These are phyloP conservation scores for Drosophila neutralis DNA, from an alignment of 2,888 invertebrate genomes.

Conservation along the genomic window DNA sequence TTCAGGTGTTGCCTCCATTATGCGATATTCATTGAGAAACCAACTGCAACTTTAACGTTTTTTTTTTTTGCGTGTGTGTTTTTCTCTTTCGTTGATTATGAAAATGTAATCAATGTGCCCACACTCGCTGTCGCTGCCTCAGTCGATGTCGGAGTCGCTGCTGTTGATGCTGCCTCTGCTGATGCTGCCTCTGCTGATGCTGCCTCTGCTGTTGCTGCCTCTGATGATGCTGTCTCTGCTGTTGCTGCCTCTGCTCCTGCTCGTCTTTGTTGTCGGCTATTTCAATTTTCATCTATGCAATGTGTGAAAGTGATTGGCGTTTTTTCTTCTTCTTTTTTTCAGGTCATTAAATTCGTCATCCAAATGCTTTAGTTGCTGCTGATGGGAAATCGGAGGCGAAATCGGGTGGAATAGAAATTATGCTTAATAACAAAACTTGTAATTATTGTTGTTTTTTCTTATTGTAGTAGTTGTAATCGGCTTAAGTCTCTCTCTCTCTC, in stretches of 20 bases:
- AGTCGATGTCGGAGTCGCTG: conserved; percentile 28
- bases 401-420: neutral
- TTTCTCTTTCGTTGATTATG: conserved; percentile 66
- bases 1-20: conserved; percentile 76
- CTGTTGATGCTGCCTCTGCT: neutral
- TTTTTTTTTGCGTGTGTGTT: conserved; percentile 11
- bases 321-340: conserved; percentile 67
- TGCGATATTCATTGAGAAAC: conserved; percentile 76
- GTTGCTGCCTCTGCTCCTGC: conserved; percentile 38
- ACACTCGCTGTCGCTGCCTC: conserved; percentile 38
- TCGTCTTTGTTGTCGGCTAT: conserved; percentile 58
- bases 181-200: neutral
- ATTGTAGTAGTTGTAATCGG: conserved; percentile 34
- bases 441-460: conserved; percentile 5
- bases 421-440: conserved; percentile 21
- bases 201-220: conserved; percentile 19
- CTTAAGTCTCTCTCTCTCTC: conserved; percentile 11
- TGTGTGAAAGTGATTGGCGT: conserved; percentile 74
- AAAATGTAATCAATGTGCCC: conserved; percentile 75
- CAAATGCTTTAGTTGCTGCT: conserved; percentile 43
- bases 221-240: conserved; percentile 23
- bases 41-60: conserved; percentile 29
- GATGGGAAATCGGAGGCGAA: conserved; percentile 9
- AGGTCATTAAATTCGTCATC: conserved; percentile 77
- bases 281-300: conserved; percentile 75